Conservation (phyloP, 2,888 invertebrate genomes). For the Mythimna ferrago region DNA sequence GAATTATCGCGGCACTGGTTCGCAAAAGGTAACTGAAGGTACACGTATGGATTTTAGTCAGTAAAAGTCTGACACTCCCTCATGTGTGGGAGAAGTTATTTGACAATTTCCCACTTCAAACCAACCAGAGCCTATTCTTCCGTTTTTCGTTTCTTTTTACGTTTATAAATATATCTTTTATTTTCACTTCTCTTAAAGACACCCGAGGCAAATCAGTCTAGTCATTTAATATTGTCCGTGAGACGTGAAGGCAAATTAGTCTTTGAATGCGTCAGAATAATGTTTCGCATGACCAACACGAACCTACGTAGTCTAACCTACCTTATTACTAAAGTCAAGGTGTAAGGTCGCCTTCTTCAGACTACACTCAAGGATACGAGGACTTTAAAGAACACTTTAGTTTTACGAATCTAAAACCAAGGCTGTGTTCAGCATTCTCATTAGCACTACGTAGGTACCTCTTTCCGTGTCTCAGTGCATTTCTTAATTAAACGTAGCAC, state of each 20-base stretch:
- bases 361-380: constrained; percentile 25
- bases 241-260: not conserved
- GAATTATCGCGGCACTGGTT: no score
- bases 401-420: constrained; percentile 17
- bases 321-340: constrained; percentile 28
- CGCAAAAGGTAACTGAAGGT: no score
- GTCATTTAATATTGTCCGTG: not conserved
- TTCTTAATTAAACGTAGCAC: constrained; percentile 25
- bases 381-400: constrained; percentile 38
- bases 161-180: not conserved
- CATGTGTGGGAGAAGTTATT: no score
- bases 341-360: constrained; percentile 43
- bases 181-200: not conserved
- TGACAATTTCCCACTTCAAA: no score
- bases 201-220: not conserved
- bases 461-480: constrained; percentile 11
- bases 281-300: not conserved
- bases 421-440: constrained; percentile 24
- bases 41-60: no score
- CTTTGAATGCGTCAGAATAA: constrained; percentile 3
- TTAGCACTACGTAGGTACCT: constrained; percentile 14
- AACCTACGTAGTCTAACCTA: not conserved
- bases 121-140: not conserved
- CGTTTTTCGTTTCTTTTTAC: not conserved
- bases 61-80: no score